phyloP scores from a whole-genome alignment of 1,140 invertebrate genomes.

The Lucilia cuprina region DNA sequence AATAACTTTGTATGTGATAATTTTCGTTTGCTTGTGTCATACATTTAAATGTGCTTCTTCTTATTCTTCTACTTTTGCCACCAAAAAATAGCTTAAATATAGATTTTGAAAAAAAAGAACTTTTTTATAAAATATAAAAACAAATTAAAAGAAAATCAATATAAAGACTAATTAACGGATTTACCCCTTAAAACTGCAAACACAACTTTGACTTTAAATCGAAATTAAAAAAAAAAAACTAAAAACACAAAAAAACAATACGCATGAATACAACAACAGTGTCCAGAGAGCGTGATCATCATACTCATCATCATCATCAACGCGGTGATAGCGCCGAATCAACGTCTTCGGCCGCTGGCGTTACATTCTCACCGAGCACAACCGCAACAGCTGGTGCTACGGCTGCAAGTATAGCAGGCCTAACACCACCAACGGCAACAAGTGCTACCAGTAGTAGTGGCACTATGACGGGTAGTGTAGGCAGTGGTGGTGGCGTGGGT shows the following conservation, averaged over 20 bases:
- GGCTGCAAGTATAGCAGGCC: conserved; percentile 35
- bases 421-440: conserved; percentile 44
- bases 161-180: neutral
- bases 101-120: neutral
- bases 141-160: conserved; percentile 20
- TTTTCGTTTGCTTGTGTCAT: neutral
- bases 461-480: conserved; percentile 40
- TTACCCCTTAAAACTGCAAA: neutral
- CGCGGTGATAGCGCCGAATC: conserved; percentile 38
- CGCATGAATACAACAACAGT: conserved; percentile 46
- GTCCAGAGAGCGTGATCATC: conserved; percentile 54
- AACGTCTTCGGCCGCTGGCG: neutral
- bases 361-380: neutral
- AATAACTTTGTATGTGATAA: neutral
- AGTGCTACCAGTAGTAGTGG: conserved; percentile 42
- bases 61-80: neutral
- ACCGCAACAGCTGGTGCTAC: neutral
- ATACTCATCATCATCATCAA: conserved; percentile 23
- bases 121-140: conserved; percentile 40
- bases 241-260: neutral
- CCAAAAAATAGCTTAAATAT: neutral
- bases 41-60: neutral
- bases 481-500: conserved; percentile 43
- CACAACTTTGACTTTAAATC: neutral
- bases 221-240: neutral